These are phyloP conservation scores for Nanger granti DNA, from an alignment of 2,113 vertebrate genomes.

Conservation along the genomic window DNA sequence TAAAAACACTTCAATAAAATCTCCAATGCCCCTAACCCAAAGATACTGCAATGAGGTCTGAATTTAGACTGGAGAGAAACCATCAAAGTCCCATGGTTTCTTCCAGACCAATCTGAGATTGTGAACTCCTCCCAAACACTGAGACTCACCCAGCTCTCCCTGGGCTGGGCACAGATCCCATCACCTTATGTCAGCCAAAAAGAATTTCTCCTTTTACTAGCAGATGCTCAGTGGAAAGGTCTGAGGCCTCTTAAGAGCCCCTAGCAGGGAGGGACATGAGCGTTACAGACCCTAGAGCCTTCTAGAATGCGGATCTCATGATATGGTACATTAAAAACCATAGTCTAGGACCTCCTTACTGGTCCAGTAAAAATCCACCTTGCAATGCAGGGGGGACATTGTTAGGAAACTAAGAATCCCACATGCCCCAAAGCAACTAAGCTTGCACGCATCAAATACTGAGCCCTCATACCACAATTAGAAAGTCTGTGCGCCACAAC, in stretches of 20 bases:
- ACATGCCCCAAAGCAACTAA: not conserved
- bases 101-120: not conserved
- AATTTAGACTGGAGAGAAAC: not conserved
- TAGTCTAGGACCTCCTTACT: not conserved
- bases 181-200: not conserved
- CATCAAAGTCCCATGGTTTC: not conserved
- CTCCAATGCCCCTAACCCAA: not conserved
- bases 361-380: not conserved
- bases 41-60: not conserved
- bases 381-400: not conserved
- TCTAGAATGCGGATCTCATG: not conserved
- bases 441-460: not conserved
- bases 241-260: not conserved
- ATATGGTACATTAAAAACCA: not conserved
- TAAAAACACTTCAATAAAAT: not conserved
- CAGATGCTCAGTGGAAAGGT: not conserved
- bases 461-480: not conserved
- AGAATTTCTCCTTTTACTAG: not conserved
- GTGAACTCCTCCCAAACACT: not conserved
- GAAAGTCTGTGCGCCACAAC: not conserved
- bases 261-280: not conserved
- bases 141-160: not conserved
- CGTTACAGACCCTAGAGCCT: not conserved
- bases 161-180: not conserved
- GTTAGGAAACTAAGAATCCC: not conserved